Evolutionary conservation across 2,888 invertebrate species (phyloP), one percentile per base, ranked within the genome.

Genomic region (Xestia xanthographa): DNA sequence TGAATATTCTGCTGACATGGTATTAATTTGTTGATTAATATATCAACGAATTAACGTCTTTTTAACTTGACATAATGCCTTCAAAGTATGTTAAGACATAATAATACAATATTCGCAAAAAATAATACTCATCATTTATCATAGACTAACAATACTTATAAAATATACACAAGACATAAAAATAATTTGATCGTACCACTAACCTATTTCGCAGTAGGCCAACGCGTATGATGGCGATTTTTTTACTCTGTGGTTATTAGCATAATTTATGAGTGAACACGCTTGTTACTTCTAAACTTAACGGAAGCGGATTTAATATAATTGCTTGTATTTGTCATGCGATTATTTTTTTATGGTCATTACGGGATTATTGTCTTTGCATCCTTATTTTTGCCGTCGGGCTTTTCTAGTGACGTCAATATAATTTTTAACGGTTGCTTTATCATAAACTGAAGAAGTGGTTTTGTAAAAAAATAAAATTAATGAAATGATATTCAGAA

Each of bases 191-290:
- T 63, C 38, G 82, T 75, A 70, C 72, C 62, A 72, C 14, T 65
- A 72, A 78, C 78, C 70, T 75, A 72, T 82, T 78, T 68, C 5
- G 29, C 53, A 82, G 78, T 70, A 43, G 70, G 26, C 34, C 67
- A 78, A 67, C 56, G 26, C 50, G 66, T 60, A 38, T 56, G 17
- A 26, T 56, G 12, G 29, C n/a, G 20, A 29, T 26, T 65, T 73
- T 82, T 83, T 69, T 69, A 53, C 48, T 45, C 43, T 74, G 63
- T 66, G 69, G 38, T 45, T 48, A 86, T 82, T 84, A 76, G 43
- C 66, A 83, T 79, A 79, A 83, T 79, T 76, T 79, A 86, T 58
- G 66, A 71, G 68, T 0, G 45, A 29, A 71, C 75, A 73, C 56
- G 71, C 71, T 79, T 71, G 68, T 74, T 79, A 70, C 72, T 65